Evolutionary conservation across 2,888 invertebrate species (phyloP), one percentile per base, ranked within the genome.

Genomic region (Drosophila prolongata): DNA sequence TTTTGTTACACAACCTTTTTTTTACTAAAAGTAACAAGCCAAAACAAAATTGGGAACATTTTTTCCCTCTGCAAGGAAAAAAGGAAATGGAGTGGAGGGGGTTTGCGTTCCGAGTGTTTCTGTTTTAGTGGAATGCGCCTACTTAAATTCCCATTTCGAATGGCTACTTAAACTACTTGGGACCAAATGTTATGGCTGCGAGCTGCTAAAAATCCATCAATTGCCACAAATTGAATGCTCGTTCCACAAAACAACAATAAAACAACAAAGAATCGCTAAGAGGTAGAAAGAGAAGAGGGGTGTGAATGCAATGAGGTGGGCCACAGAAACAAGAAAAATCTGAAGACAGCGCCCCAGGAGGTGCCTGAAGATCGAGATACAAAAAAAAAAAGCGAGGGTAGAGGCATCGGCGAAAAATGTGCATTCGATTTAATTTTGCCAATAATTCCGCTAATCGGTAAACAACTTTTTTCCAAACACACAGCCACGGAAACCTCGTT

Each of bases 141-240:
- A 71, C 69, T 79, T 87, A 81, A 85, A 85, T 77, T 64, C 68
- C 86, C 82, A 66, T 65, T 75, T 61, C 52, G 69, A 80, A 87
- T 84, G 79, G 65, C 62, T 72, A 85, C 82, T 84, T 77, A 84
- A 82, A 87, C 82, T 78, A 81, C 81, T 87, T 80, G 62, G 68
- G 66, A 72, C 35, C 47, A 49, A 74, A 78, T 77, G 77, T 62
- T 64, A 64, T 62, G 64, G 56, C 52, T 52, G 72, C 27, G 35
- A 71, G 80, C 58, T 68, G 75, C 74, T 77, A 79, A 72, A 86
- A 82, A 80, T 84, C 72, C 59, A 77, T 78, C 87, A 87, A 87
- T 78, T 83, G 74, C 79, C 72, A 74, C 67, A 60, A 70, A 61
- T 54, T 68, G 68, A 68, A 69, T 46, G 68, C 34, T 70, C 70